Evolutionary conservation across 2,113 vertebrate genomes (phyloP), one percentile per base, ranked within the genome.

Genomic region (Phalacrocorax pelagicus): DNA sequence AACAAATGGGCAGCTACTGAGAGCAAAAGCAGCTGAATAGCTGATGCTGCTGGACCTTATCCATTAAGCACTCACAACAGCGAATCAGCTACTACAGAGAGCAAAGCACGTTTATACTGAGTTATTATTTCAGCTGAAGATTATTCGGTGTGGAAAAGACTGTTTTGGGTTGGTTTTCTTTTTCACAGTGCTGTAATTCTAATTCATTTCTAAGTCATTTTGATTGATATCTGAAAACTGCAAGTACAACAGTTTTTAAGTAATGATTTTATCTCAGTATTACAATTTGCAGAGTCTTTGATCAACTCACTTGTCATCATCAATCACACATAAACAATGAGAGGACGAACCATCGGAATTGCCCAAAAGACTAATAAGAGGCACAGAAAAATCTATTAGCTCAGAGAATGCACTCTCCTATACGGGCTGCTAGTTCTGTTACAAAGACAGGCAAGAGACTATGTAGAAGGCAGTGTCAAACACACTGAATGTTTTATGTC

Each of bases 301-400:
- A 94, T 94, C 70, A 58, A 89, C 81, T 87, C 62, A 30, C 66
- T 92, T 92, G 92, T 94, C 94, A 93, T 80, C 92, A 95, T 95
- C 94, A 87, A 85, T 96, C 92, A 94, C 15, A 71, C 65, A n/a
- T n/a, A 91, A 75, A 96, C 90, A 84, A 94, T 49, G 75, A 87
- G 58, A 85, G 74, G 81, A 91, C 54, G 62, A 97, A 92, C 83
- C 80, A 77, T 42, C 10, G 73, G 70, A 85, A 82, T 87, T 34
- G n/a, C 66, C 30, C 70, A 62, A 77, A 92, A 96, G 81, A 83
- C 61, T 79, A 72, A 36, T 69, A 71, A 70, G 72, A 84, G 36
- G 61, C 62, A 84, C 46, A 72, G 73, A 91, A 91, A 89, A 89
- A 89, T 49, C 49, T 75, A 6, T 73, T 27, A 82, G 58, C 57